Evolutionary conservation across 1,140 invertebrate species (phyloP).

Genomic region (Caligus rogercresseyi): DNA sequence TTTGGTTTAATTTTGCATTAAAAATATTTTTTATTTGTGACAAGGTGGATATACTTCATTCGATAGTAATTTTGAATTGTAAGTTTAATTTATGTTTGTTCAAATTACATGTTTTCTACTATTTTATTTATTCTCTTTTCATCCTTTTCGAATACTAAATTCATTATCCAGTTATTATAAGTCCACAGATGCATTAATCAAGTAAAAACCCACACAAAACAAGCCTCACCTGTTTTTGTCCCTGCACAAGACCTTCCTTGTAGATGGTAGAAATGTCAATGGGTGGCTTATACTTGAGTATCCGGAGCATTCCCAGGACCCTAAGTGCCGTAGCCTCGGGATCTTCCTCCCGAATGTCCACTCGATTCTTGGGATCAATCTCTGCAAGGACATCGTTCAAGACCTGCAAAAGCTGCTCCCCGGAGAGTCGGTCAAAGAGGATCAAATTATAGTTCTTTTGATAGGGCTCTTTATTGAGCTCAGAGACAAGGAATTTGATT

Average conservation of each 20-base stretch:
- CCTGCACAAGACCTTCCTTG: constrained; percentile 49
- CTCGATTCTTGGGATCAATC: constrained; percentile 40
- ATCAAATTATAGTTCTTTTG: constrained; percentile 61
- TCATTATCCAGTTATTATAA: no score
- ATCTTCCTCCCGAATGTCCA: constrained; percentile 43
- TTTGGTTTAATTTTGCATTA: no score
- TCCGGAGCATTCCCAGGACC: constrained; percentile 39
- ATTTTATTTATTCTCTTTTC: no score
- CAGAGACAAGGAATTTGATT: constrained; percentile 55
- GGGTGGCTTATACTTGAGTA: constrained; percentile 49
- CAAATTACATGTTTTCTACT: no score
- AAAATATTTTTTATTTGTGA: no score
- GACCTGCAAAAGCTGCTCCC: constrained; percentile 52
- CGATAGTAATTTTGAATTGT: no score
- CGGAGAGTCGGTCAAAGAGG: constrained; percentile 58
- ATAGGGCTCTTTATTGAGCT: constrained; percentile 52
- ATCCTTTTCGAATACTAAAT: no score
- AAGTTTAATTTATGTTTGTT: no score
- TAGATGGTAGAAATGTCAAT: constrained; percentile 35
- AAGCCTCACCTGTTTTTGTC: constrained; percentile 26
- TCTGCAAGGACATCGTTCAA: constrained; percentile 46
- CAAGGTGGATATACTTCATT: no score
- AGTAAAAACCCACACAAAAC: no score
- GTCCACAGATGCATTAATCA: no score
- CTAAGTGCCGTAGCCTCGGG: constrained; percentile 42